phyloP scores from a whole-genome alignment of 1,140 invertebrate genomes.

The Drosophila yakuba region DNA sequence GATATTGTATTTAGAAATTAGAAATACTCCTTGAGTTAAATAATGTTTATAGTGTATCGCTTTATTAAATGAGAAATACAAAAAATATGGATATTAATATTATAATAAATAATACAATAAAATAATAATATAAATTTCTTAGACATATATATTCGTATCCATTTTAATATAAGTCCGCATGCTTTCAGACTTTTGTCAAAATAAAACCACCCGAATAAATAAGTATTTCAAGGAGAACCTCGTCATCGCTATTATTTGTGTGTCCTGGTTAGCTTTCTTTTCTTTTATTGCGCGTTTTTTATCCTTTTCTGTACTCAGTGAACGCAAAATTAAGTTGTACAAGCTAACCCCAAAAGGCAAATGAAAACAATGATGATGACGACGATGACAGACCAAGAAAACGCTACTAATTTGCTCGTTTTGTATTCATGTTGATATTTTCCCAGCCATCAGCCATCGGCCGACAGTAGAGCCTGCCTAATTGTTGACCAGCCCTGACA shows the following conservation, averaged over 20 bases:
- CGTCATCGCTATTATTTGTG: constrained; percentile 55
- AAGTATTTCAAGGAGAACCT: constrained; percentile 16
- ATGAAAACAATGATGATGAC: constrained; percentile 69
- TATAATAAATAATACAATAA: too few species aligned
- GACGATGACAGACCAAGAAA: constrained; percentile 62
- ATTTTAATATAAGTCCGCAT: too few species aligned
- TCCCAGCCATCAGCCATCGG: constrained; percentile 20
- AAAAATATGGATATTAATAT: too few species aligned
- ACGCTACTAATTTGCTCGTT: constrained; percentile 71
- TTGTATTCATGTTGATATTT: constrained; percentile 62
- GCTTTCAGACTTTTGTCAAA: not conserved
- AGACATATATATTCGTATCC: too few species aligned
- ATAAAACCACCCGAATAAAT: not conserved
- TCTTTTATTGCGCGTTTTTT: constrained; percentile 19
- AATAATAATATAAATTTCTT: too few species aligned
- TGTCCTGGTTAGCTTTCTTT: constrained; percentile 58
- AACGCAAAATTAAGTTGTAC: constrained; percentile 74
- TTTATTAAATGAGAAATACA: too few species aligned
- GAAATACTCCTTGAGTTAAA: constrained; percentile 1
- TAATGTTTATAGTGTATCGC: too few species aligned
- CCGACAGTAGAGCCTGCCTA: constrained; percentile 46
- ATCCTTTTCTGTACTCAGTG: constrained; percentile 33
- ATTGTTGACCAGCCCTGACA: constrained; percentile 80
- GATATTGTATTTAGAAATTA: too few species aligned
- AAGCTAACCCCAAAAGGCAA: constrained; percentile 64